These are phyloP conservation scores for Xerus rutilus DNA, from an alignment of 2,797 vertebrate species.

Conservation along the genomic window DNA sequence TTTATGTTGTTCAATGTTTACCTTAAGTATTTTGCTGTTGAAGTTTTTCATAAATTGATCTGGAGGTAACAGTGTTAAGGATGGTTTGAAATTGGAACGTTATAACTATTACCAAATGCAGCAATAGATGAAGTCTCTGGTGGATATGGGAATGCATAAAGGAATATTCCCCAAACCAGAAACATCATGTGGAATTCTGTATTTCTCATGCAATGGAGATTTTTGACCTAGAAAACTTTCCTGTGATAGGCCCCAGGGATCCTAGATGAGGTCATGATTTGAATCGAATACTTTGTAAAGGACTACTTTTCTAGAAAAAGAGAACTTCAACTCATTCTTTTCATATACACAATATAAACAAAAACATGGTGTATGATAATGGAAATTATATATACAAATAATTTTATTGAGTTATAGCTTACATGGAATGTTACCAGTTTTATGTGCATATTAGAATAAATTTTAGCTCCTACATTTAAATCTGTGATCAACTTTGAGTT, in stretches of 20 bases:
- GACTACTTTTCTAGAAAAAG: background rate
- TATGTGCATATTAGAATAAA: background rate
- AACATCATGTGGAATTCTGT: background rate
- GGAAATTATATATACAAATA: background rate
- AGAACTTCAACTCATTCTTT: conserved; percentile 17
- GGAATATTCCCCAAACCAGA: background rate
- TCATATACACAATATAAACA: background rate
- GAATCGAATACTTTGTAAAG: background rate
- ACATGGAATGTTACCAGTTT: background rate
- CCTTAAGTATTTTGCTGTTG: background rate
- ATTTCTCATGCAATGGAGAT: background rate
- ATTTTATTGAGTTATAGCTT: background rate
- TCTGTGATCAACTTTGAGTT: background rate
- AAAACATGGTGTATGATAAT: background rate
- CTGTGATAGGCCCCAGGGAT: background rate
- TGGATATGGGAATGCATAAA: background rate
- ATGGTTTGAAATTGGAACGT: background rate
- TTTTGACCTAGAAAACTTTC: background rate
- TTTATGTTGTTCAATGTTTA: background rate
- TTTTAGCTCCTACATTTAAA: background rate
- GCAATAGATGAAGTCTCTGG: background rate
- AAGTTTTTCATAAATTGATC: background rate
- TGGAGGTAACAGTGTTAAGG: background rate
- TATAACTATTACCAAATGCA: background rate
- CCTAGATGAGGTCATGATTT: background rate